A percentile compares a stretch with the other conserved stretches of the same genome.
Conservation (phyloP, 2,113 vertebrate genomes). For the Telmatochromis bifrenatus region DNA sequence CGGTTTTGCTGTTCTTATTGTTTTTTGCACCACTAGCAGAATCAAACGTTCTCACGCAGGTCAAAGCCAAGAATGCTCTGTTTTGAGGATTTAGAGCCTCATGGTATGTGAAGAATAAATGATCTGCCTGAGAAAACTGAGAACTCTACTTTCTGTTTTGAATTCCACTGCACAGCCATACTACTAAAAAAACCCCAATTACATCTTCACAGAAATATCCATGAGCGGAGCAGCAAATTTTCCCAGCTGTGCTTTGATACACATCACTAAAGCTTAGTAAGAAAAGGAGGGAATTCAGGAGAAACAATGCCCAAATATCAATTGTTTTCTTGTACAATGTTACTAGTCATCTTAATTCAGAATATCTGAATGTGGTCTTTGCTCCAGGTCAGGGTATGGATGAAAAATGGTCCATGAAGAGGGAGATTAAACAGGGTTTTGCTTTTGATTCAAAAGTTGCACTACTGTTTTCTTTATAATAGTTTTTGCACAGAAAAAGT, state of each 20-base stretch:
- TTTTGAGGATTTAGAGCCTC: conserved; percentile 7
- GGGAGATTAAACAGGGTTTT: background rate
- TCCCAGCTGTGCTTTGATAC: conserved; percentile 11
- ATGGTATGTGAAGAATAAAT: conserved; percentile 31
- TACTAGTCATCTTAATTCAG: conserved; percentile 12
- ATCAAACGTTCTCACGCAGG: conserved; percentile 33
- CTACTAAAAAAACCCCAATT: background rate
- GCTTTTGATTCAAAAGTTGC: background rate
- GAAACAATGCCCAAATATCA: conserved; percentile 27
- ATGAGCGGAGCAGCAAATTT: conserved; percentile 1
- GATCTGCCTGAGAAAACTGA: conserved; percentile 12
- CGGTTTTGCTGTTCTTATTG: background rate
- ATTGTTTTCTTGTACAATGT: conserved; percentile 31
- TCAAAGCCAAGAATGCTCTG: conserved; percentile 14
- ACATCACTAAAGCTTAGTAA: conserved; percentile 43
- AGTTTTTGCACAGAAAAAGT: background rate
- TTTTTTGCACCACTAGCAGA: background rate
- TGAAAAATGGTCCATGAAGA: background rate
- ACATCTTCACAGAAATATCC: conserved; percentile 49
- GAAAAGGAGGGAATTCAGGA: conserved; percentile 5
- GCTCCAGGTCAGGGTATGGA: background rate
- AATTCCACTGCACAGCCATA: background rate
- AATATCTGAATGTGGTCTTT: conserved; percentile 24
- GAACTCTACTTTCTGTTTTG: conserved; percentile 31
- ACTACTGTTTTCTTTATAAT: background rate